phyloP scores from a whole-genome alignment of 2,888 invertebrate species.

The Acanthosepion lycidas region DNA sequence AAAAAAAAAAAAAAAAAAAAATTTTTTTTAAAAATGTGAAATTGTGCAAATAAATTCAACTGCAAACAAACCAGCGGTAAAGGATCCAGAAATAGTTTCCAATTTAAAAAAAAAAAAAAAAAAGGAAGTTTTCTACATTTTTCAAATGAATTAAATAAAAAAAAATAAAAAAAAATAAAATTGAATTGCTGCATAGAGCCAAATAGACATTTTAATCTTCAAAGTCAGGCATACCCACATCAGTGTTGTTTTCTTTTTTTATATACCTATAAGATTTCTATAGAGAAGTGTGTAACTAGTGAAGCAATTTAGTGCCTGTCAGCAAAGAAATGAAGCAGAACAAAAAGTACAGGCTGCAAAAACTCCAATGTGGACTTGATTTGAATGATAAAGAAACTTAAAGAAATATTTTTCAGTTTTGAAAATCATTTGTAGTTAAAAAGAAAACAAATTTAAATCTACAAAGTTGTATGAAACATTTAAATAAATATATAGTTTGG shows the following conservation, averaged over 20 bases:
- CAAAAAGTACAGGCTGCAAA: not conserved
- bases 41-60: too few species aligned
- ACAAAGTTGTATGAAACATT: not conserved
- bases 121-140: too few species aligned
- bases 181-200: too few species aligned
- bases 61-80: too few species aligned
- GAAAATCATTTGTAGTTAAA: not conserved
- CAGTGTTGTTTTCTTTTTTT: not conserved
- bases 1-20: too few species aligned
- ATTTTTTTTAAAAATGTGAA: too few species aligned
- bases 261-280: not conserved
- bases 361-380: constrained; percentile 1
- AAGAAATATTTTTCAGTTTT: not conserved
- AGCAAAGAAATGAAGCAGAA: not conserved
- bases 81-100: too few species aligned
- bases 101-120: too few species aligned
- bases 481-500: not conserved
- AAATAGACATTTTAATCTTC: too few species aligned
- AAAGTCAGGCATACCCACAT: not conserved
- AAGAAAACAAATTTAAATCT: not conserved
- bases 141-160: too few species aligned
- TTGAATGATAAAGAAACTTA: not conserved
- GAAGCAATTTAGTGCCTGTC: not conserved
- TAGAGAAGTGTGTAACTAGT: not conserved
- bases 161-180: too few species aligned